phyloP scores from a whole-genome alignment of 2,797 vertebrate species.

The Chiroxiphia lanceolata region DNA sequence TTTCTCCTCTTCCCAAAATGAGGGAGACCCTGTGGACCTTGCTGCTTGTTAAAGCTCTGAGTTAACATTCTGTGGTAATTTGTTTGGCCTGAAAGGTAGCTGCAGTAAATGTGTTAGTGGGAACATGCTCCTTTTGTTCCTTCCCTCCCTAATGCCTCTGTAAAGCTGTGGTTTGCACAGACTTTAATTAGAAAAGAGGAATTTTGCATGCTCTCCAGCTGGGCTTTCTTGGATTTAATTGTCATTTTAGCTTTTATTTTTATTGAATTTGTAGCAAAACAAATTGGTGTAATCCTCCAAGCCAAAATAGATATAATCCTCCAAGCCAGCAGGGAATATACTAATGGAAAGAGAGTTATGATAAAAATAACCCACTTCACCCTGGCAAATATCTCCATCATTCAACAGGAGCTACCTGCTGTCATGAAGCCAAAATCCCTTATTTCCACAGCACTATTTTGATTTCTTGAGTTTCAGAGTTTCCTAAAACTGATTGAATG shows the following conservation, averaged over 20 bases:
- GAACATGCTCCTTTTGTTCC: conserved; percentile 7
- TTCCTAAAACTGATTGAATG: neutral
- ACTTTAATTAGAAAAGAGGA: conserved; percentile 56
- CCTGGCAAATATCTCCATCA: conserved; percentile 4
- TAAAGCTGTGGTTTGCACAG: conserved; percentile 35
- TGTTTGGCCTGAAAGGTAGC: conserved; percentile 11
- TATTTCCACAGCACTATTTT: neutral
- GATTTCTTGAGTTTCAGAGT: neutral
- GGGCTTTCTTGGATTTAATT: conserved; percentile 58
- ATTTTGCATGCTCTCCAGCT: conserved; percentile 57
- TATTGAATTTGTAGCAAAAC: conserved; percentile 60
- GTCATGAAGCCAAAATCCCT: neutral
- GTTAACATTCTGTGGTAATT: neutral
- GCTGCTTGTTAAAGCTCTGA: neutral
- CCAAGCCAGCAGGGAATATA: conserved; percentile 33
- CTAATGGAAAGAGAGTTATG: conserved; percentile 28
- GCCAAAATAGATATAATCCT: conserved; percentile 49
- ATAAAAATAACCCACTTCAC: conserved; percentile 50
- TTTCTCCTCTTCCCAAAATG: neutral
- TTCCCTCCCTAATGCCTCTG: neutral
- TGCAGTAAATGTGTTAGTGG: conserved; percentile 2
- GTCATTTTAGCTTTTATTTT: conserved; percentile 65
- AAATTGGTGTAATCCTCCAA: conserved; percentile 56
- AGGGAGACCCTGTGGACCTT: neutral
- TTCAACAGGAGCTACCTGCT: conserved; percentile 11